These are phyloP conservation scores for Eriosoma lanigerum DNA, from an alignment of 1,140 invertebrate genomes.

Conservation along the genomic window DNA sequence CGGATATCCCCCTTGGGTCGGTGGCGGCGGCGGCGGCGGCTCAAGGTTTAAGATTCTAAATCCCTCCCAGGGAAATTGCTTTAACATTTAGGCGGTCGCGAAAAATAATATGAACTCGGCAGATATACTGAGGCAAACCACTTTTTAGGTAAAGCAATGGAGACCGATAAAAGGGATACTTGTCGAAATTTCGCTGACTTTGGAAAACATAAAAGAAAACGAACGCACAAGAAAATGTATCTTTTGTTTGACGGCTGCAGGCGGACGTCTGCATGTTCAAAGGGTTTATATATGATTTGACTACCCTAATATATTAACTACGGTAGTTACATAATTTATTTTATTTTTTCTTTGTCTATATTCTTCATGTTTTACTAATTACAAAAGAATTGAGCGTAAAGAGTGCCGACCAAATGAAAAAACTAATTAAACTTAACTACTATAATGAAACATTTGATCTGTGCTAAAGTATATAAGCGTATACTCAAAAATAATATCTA, in stretches of 20 bases:
- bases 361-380: slow-evolving; percentile 18
- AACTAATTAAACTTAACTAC: not conserved
- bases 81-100: not conserved
- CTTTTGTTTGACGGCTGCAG: slow-evolving; percentile 6
- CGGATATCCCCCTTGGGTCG: too few species aligned
- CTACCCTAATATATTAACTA: too few species aligned
- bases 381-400: not conserved
- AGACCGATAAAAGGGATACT: slow-evolving; percentile 19
- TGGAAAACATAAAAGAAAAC: not conserved
- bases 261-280: not conserved
- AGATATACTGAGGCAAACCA: not conserved
- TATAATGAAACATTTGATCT: not conserved
- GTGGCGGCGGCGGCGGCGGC: too few species aligned
- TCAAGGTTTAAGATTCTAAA: not conserved
- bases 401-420: not conserved
- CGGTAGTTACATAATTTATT: too few species aligned
- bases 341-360: not conserved
- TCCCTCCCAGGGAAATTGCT: not conserved
- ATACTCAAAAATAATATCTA: too few species aligned
- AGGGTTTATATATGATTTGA: not conserved
- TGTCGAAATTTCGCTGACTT: slow-evolving; percentile 6
- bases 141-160: not conserved
- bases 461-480: too few species aligned
- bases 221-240: not conserved
- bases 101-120: not conserved